Conservation (phyloP, 2,888 invertebrate genomes). For the Alloscopus bannaensis region DNA sequence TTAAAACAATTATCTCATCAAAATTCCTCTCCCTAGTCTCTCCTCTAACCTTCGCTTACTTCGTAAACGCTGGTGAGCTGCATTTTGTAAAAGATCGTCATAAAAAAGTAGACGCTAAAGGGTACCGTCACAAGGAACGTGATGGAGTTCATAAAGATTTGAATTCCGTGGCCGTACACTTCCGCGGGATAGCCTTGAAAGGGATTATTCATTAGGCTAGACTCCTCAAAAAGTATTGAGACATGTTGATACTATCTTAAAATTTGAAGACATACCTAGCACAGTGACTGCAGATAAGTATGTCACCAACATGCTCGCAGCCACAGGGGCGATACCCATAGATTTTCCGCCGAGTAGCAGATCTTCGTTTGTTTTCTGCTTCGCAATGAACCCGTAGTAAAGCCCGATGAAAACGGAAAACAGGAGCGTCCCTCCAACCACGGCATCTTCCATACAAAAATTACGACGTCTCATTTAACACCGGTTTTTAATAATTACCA, state of each 20-base stretch:
- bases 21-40: background rate
- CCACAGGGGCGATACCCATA: conserved; percentile 71
- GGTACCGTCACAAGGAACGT: conserved; percentile 61
- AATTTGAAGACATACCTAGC: conserved; percentile 59
- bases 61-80: conserved; percentile 71
- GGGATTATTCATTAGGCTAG: background rate
- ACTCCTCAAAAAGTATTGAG: background rate
- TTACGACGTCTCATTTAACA: background rate
- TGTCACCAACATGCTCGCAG: conserved; percentile 71
- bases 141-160: conserved; percentile 68
- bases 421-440: conserved; percentile 68
- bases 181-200: conserved; percentile 71
- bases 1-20: too few relatives aligned
- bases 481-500: background rate
- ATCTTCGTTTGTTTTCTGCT: conserved; percentile 70
- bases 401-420: conserved; percentile 70
- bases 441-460: conserved; percentile 46
- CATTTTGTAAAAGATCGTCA: conserved; percentile 71
- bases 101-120: conserved; percentile 69
- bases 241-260: background rate
- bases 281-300: conserved; percentile 72
- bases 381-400: conserved; percentile 69
- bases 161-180: conserved; percentile 69
- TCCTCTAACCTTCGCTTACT: conserved; percentile 35
- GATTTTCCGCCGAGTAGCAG: conserved; percentile 70